These are phyloP conservation scores for Boloria euphrosyne DNA, from an alignment of 2,888 invertebrate genomes.

Conservation along the genomic window DNA sequence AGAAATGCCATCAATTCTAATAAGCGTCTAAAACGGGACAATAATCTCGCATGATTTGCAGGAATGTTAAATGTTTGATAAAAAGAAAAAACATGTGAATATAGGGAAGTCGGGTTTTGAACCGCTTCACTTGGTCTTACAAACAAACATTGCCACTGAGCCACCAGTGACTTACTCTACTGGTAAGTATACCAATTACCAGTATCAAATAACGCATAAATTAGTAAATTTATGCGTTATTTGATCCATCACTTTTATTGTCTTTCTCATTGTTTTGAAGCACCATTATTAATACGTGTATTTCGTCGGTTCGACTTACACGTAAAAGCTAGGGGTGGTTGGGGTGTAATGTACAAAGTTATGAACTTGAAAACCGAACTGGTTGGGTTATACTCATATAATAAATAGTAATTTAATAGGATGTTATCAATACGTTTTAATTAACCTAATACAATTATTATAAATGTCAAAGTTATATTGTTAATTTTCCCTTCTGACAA, in stretches of 20 bases:
- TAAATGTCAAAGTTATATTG: no score
- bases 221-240: neutral
- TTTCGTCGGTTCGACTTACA: conserved; percentile 25
- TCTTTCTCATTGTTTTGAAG: conserved; percentile 9
- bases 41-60: no score
- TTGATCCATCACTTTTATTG: conserved; percentile 10
- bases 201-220: no score
- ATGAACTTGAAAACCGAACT: conserved; percentile 13
- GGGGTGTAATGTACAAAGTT: conserved; percentile 10
- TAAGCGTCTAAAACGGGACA: neutral
- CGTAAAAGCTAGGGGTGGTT: conserved; percentile 12
- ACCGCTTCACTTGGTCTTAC: no score
- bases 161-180: neutral
- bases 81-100: no score
- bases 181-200: no score
- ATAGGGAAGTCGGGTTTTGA: no score
- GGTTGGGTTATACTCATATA: neutral
- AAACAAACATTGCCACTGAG: no score
- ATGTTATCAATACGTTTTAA: neutral
- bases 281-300: conserved; percentile 22
- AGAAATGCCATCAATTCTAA: conserved; percentile 4
- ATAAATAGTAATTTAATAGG: neutral
- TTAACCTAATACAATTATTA: no score
- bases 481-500: no score
- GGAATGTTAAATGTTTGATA: no score